phyloP scores from a whole-genome alignment of 1,140 invertebrate species.

The Nymphalis io region DNA sequence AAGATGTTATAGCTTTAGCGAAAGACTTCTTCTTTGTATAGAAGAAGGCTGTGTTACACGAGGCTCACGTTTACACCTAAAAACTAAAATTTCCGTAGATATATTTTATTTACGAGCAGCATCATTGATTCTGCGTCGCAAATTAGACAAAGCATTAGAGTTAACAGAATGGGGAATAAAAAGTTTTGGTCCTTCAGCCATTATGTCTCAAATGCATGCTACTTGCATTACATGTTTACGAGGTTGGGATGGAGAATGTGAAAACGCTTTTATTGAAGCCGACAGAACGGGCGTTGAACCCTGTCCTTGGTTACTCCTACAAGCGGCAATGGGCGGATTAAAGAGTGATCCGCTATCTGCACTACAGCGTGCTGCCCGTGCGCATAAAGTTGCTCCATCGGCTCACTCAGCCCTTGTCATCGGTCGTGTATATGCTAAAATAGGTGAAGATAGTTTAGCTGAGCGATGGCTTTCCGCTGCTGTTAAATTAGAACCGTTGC shows the following conservation, averaged over 20 bases:
- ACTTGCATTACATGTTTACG: constrained; percentile 51
- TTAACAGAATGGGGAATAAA: constrained; percentile 52
- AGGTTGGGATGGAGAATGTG: constrained; percentile 67
- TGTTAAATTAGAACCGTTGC: constrained; percentile 60
- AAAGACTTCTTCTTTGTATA: constrained; percentile 58
- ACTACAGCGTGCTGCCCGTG: constrained; percentile 64
- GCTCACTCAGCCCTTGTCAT: constrained; percentile 61
- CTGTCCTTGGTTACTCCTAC: constrained; percentile 54
- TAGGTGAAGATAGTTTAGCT: constrained; percentile 52
- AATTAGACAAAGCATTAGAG: constrained; percentile 50
- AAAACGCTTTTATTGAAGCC: constrained; percentile 53
- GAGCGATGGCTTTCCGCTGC: constrained; percentile 66
- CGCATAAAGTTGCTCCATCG: constrained; percentile 63
- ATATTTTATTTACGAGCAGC: constrained; percentile 61
- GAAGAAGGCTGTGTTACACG: constrained; percentile 52
- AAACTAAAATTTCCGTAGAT: constrained; percentile 41
- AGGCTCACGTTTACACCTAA: constrained; percentile 42
- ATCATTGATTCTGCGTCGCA: constrained; percentile 52
- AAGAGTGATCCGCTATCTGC: constrained; percentile 49
- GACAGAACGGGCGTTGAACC: constrained; percentile 54
- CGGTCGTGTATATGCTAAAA: constrained; percentile 53
- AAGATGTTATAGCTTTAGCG: constrained; percentile 61
- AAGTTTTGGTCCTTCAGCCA: constrained; percentile 59
- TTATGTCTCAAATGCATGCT: constrained; percentile 63
- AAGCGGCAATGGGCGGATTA: constrained; percentile 54